Base-by-base conservation (phyloP, 2,797 vertebrate genomes). In the Paedocypris micromegethes region DNA sequence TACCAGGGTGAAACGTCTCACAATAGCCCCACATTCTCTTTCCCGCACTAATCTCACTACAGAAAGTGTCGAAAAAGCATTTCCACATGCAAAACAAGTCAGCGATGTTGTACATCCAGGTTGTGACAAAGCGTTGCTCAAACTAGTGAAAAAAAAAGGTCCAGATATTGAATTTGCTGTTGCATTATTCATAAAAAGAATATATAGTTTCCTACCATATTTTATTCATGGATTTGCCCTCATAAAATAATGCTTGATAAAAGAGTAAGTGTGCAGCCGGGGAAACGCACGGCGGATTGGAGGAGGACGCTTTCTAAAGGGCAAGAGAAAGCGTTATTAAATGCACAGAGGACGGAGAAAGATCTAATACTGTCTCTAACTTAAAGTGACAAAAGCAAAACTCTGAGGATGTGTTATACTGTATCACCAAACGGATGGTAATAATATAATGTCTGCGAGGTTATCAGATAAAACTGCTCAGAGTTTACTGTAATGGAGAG, bases 181-280 rank as follows among this genome's bases (percentile, higher is more conserved):
- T 90, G 84, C 85, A 90, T 90, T 89, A 90, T 90, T 90, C 88
- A 90, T 87, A 60, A 66, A 66, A 79, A 61, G 83, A 85, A 87
- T 86, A 85, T 85, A 87, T 82, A 85, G 86, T 86, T 87, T 89
- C 83, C 77, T 80, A 81, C 78, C 74, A 89, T 90, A 87, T 90
- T 90, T 90, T 90, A 91, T 90, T 91, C 87, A 90, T 89, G 84
- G 84, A 52, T 81, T 75, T 82, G 83, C 81, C 80, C 83, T 88
- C 86, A 85, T 86, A 86, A 84, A 86, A 83, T 80, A 75, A 72
- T 70, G 61, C 57, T 48, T 52, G 66, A 74, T 57, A 70, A 74
- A 74, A 58, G 50, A 66, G 50, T 62, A 47, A 57, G 52, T 58
- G 66, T 57, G 38, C 39, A 64, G 7, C 54, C 52, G 23, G 59